Conservation (phyloP, 1,140 invertebrate genomes). For the Ooceraea biroi region DNA sequence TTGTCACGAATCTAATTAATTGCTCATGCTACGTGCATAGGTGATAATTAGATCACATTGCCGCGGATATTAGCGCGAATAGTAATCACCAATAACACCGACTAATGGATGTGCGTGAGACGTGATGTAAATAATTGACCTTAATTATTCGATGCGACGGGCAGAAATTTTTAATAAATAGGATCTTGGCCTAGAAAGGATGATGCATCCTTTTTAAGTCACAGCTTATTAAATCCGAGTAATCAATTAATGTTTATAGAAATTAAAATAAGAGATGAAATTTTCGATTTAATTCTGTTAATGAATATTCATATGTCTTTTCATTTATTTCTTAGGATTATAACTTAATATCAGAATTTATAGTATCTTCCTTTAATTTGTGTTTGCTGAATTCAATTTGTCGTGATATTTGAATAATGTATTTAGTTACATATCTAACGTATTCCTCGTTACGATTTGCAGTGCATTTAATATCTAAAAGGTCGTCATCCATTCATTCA, state of each 20-base stretch:
- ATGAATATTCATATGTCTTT: neutral
- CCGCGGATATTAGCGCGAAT: conserved; percentile 32
- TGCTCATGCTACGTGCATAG: conserved; percentile 14
- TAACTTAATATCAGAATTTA: neutral
- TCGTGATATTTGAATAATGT: neutral
- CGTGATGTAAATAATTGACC: conserved; percentile 54
- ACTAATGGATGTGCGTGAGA: conserved; percentile 30
- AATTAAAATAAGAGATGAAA: neutral
- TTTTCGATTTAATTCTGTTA: neutral
- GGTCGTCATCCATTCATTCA: conserved; percentile 20
- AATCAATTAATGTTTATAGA: neutral
- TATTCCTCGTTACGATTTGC: neutral
- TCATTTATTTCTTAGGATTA: neutral
- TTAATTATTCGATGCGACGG: conserved; percentile 46
- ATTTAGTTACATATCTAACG: neutral
- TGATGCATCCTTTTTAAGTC: conserved; percentile 1
- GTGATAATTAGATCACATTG: conserved; percentile 22
- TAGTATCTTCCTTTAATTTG: neutral
- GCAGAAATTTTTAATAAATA: conserved; percentile 34
- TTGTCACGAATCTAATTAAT: conserved; percentile 45
- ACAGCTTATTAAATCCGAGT: too few species aligned
- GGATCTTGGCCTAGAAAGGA: neutral
- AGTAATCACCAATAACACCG: conserved; percentile 26
- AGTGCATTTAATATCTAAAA: conserved; percentile 3
- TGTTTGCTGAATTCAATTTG: conserved; percentile 15